Base-by-base conservation (phyloP, 2,888 invertebrate genomes). In the Drosophila diplacantha region DNA sequence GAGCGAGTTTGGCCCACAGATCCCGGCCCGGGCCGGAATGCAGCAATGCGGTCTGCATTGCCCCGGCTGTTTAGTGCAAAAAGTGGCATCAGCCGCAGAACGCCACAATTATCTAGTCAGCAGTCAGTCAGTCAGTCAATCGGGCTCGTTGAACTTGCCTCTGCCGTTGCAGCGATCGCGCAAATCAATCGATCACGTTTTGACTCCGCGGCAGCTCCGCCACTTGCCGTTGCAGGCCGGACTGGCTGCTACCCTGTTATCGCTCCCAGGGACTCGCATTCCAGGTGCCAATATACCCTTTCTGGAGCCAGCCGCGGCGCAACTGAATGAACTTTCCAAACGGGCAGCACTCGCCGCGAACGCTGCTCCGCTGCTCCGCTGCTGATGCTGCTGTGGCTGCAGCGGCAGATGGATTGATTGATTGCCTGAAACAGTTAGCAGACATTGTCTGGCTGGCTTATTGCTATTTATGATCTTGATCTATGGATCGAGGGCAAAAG, bases 181-280 rank as follows among this genome's bases (percentile, higher is more conserved):
- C 83, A 85, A 86, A 85, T 86, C 85, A 86, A 86, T 85, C 86
- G 85, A 86, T 86, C 85, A 86, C 85, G 86, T 86, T 86, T 85
- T 74, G 60, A 43, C 50, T 56, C 38, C 14, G n/a, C 73, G 81
- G 74, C 73, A 75, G 69, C 69, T 31, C 65, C 61, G 61, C 59
- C 62, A 58, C 60, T 38, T 43, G 24, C 35, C n/a, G 31, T 26
- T 58, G 62, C 68, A 46, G 43, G 62, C 35, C 20, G 18, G 24
- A 41, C 56, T 32, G 14, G 31, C 16, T 39, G 34, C 34, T 52
- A 50, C 51, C 51, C 50, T 22, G 66, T 38, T 35, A 31, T 37
- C 47, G 44, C 46, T 29, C 5, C 29, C 41, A 39, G n/a, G 35
- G 37, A 50, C 37, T 7, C 26, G 2, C 26, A 12, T 37, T 38